These are phyloP conservation scores for Epinotia nisella DNA, from an alignment of 2,888 invertebrate species.

Conservation along the genomic window DNA sequence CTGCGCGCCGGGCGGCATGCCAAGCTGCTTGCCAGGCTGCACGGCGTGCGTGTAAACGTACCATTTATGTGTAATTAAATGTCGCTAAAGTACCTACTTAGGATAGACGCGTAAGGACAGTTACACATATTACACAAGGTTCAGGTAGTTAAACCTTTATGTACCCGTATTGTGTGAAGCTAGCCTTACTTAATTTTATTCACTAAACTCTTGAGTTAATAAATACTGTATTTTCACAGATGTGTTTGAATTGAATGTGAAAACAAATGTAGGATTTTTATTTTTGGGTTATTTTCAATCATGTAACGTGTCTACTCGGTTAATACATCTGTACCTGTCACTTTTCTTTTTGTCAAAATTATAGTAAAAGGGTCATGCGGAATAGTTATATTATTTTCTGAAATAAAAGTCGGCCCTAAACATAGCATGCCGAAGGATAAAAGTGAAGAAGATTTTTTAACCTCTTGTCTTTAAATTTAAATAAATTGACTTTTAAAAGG, in stretches of 20 bases:
- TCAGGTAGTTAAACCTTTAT: background rate
- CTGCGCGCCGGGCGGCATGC: too few species aligned
- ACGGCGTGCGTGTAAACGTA: too few species aligned
- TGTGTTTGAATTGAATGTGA: conserved; percentile 1
- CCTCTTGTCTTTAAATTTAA: too few species aligned
- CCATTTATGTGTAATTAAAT: conserved; percentile 53
- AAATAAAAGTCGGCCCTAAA: too few species aligned
- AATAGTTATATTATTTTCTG: too few species aligned
- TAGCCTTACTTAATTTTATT: conserved; percentile 44
- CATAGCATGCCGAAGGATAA: too few species aligned
- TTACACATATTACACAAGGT: conserved; percentile 18
- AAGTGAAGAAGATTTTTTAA: too few species aligned
- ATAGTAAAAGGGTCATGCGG: too few species aligned
- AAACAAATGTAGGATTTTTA: conserved; percentile 5
- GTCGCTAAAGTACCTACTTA: conserved; percentile 57
- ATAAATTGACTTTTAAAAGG: too few species aligned
- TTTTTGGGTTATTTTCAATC: conserved; percentile 14
- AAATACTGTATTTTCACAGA: conserved; percentile 19
- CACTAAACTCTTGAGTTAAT: conserved; percentile 30
- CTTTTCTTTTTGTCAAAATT: too few species aligned
- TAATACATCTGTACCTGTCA: background rate
- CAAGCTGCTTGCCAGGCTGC: too few species aligned
- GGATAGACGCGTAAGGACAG: conserved; percentile 50
- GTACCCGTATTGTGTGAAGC: conserved; percentile 29
- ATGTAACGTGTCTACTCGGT: conserved; percentile 13